Conservation (phyloP, 1,140 invertebrate species). For the Listronotus oregonensis region DNA sequence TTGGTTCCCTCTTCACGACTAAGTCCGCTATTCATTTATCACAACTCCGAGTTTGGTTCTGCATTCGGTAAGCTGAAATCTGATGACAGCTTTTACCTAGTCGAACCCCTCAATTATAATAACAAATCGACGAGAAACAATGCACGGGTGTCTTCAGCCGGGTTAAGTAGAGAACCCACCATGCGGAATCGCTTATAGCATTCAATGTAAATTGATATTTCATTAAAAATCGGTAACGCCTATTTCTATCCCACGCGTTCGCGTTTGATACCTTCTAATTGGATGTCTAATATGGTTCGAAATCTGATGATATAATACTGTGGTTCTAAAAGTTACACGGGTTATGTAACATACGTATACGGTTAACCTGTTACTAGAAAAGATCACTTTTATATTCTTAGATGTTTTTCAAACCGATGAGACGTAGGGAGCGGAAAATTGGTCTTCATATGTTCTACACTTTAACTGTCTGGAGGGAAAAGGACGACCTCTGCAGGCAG, state of each 20-base stretch:
- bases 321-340: too few species aligned
- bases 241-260: constrained; percentile 24
- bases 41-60: not conserved
- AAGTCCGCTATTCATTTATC: too few species aligned
- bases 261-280: constrained; percentile 26
- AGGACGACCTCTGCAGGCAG: too few species aligned
- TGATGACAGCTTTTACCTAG: constrained; percentile 27
- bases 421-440: too few species aligned
- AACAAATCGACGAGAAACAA: constrained; percentile 33
- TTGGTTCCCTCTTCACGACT: too few species aligned
- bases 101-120: constrained; percentile 33
- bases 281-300: constrained; percentile 6
- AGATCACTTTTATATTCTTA: too few species aligned
- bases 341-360: too few species aligned
- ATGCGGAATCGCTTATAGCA: constrained; percentile 29
- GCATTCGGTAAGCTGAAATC: constrained; percentile 21
- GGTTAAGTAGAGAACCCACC: constrained; percentile 31
- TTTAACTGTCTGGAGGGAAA: too few species aligned
- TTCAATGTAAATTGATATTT: constrained; percentile 37
- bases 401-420: too few species aligned
- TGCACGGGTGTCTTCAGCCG: constrained; percentile 30
- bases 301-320: too few species aligned
- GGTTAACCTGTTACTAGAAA: too few species aligned
- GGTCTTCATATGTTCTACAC: too few species aligned
- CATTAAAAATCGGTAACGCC: constrained; percentile 25